These are phyloP conservation scores for Drosophila orena DNA, from an alignment of 1,140 invertebrate species.

Conservation along the genomic window DNA sequence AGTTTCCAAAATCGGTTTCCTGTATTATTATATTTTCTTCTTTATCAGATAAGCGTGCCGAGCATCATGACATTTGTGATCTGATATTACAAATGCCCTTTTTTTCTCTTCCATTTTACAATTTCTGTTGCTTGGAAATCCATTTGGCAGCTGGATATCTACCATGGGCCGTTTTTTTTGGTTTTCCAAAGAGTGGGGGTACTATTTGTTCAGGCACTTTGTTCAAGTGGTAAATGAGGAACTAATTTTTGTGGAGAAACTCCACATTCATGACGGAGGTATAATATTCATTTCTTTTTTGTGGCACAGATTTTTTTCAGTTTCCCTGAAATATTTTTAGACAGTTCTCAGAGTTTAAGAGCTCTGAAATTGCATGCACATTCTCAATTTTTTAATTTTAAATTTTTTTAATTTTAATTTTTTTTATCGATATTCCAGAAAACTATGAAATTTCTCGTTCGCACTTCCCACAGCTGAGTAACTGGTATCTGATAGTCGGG, in stretches of 20 bases:
- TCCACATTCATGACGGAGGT: not conserved
- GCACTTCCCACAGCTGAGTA: too few species aligned
- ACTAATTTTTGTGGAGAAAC: constrained; percentile 8
- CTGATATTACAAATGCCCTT: constrained; percentile 8
- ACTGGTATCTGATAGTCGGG: too few species aligned
- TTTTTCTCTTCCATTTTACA: constrained; percentile 3
- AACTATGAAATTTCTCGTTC: too few species aligned
- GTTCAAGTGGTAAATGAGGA: constrained; percentile 19
- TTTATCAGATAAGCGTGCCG: too few species aligned
- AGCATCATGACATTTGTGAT: not conserved
- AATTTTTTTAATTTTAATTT: too few species aligned
- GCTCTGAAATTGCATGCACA: too few species aligned
- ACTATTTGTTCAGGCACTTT: constrained; percentile 30
- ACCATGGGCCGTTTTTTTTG: not conserved
- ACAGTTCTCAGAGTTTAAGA: too few species aligned
- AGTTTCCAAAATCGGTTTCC: too few species aligned
- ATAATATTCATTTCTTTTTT: too few species aligned
- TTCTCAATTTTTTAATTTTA: too few species aligned
- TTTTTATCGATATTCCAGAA: too few species aligned
- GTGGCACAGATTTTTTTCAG: not conserved
- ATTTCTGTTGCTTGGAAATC: constrained; percentile 17
- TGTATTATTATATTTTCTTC: too few species aligned
- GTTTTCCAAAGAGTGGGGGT: not conserved
- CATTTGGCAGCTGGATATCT: constrained; percentile 29
- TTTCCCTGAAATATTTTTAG: not conserved